Conservation (phyloP, 2,888 invertebrate genomes). For the Ferrisia virgata region DNA sequence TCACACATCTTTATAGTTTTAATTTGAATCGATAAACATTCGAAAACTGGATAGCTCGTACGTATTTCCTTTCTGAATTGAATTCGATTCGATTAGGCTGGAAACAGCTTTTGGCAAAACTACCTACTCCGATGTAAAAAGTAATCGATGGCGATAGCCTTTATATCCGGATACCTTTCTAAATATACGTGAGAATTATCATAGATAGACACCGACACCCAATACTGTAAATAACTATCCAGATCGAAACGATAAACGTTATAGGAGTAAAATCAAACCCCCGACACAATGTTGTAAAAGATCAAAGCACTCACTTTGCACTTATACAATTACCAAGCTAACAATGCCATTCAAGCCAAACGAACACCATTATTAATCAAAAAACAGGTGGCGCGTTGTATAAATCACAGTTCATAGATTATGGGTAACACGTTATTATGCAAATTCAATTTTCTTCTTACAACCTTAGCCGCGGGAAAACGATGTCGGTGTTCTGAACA, state of each 20-base stretch:
- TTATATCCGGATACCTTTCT: neutral
- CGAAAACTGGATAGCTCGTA: too few relatives aligned
- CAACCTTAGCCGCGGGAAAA: slow-evolving; percentile 29
- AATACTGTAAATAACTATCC: neutral
- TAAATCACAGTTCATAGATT: slow-evolving; percentile 29
- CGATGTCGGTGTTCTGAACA: slow-evolving; percentile 25
- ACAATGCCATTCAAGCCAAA: slow-evolving; percentile 19
- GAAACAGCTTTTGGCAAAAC: neutral
- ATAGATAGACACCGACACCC: neutral
- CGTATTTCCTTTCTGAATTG: too few relatives aligned
- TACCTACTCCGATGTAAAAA: neutral
- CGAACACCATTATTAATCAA: slow-evolving; percentile 4
- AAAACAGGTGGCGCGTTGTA: slow-evolving; percentile 27
- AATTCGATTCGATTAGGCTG: too few relatives aligned
- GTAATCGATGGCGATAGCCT: neutral
- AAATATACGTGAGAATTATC: neutral
- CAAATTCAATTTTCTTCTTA: slow-evolving; percentile 38
- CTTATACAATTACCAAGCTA: neutral
- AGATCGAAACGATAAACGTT: neutral
- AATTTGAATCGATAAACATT: too few relatives aligned
- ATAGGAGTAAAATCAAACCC: neutral
- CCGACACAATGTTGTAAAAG: neutral
- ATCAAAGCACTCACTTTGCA: neutral
- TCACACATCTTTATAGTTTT: too few relatives aligned
- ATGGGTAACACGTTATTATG: slow-evolving; percentile 37